phyloP scores from a whole-genome alignment of 2,888 invertebrate genomes.

The Aleiodes alternator region DNA sequence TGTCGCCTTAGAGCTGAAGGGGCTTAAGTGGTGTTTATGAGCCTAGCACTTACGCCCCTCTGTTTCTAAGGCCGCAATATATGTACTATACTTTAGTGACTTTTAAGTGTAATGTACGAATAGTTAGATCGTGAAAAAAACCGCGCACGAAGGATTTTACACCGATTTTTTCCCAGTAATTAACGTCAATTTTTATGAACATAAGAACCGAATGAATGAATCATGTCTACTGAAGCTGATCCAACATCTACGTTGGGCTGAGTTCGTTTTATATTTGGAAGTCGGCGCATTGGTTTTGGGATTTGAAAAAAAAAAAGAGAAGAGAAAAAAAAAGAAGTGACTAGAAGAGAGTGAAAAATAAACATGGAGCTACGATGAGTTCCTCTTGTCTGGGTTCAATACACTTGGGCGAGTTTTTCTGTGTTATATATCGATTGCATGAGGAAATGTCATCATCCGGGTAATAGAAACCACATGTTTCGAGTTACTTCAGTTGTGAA shows the following conservation, averaged over 20 bases:
- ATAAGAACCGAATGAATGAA: conserved; percentile 2
- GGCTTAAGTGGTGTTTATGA: too few species aligned
- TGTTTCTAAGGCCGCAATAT: too few species aligned
- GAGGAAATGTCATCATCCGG: too few species aligned
- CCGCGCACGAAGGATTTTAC: not conserved
- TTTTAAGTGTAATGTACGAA: too few species aligned
- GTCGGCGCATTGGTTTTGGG: conserved; percentile 11
- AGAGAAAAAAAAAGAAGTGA: too few species aligned
- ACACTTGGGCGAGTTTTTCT: conserved; percentile 15
- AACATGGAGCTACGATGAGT: conserved; percentile 12
- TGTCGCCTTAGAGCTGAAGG: too few species aligned
- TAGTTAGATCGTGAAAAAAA: not conserved
- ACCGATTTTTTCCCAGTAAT: not conserved
- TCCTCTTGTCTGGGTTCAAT: conserved; percentile 8
- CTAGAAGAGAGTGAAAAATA: conserved; percentile 22
- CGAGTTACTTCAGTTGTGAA: too few species aligned
- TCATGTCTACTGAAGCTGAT: conserved; percentile 11
- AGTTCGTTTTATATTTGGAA: conserved; percentile 34
- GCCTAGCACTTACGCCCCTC: too few species aligned
- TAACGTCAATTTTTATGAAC: not conserved
- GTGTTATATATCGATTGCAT: too few species aligned
- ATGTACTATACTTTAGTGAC: too few species aligned
- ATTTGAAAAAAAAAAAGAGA: not conserved
- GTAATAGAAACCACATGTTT: too few species aligned
- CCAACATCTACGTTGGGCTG: not conserved